Conservation (phyloP, 2,113 vertebrate species). For the Prolemur simus region DNA sequence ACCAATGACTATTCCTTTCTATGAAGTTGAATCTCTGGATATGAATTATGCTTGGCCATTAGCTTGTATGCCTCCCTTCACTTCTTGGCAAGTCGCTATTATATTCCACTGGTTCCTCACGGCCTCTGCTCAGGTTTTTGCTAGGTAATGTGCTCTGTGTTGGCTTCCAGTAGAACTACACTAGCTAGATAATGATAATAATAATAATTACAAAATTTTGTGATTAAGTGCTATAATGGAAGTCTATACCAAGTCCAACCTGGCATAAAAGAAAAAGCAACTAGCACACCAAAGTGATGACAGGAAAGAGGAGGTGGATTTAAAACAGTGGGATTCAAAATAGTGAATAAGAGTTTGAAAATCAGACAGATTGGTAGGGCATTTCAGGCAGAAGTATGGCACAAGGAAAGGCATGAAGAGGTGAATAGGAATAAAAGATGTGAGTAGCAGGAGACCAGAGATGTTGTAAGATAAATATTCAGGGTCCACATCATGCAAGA, state of each 20-base stretch:
- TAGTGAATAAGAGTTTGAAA: background rate
- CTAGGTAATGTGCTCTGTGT: background rate
- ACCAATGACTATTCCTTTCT: background rate
- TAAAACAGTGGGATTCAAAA: background rate
- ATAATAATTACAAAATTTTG: background rate
- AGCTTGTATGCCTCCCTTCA: background rate
- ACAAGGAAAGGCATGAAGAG: background rate
- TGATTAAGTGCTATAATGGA: background rate
- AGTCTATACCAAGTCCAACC: background rate
- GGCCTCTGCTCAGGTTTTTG: background rate
- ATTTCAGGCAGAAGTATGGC: background rate
- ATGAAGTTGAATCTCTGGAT: background rate
- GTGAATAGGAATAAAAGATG: background rate
- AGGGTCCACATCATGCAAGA: background rate
- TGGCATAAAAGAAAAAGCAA: background rate
- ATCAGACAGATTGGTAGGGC: background rate
- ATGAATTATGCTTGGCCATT: background rate
- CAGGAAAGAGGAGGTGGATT: background rate
- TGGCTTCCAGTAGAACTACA: background rate
- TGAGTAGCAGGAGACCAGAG: background rate
- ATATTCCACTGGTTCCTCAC: background rate
- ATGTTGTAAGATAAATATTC: background rate
- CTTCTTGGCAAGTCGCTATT: background rate
- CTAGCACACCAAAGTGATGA: too few relatives aligned
- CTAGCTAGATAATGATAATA: background rate